These are phyloP conservation scores for Phytoseiulus persimilis DNA, from an alignment of 2,888 invertebrate species.

Conservation along the genomic window DNA sequence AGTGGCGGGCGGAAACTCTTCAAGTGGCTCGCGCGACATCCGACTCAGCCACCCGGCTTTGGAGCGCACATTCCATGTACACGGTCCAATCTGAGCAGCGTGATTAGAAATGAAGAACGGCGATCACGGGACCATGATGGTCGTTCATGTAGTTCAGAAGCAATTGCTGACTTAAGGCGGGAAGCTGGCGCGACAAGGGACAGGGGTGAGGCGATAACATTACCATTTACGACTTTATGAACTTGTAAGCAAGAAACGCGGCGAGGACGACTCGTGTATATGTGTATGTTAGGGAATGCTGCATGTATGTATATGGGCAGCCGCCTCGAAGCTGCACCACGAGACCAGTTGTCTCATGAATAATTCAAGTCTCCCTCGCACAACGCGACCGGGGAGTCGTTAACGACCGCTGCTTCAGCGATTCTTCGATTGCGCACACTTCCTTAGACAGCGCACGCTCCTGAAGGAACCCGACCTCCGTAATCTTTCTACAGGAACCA, in stretches of 20 bases:
- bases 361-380: background rate
- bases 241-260: conserved; percentile 27
- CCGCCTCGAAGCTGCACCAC: background rate
- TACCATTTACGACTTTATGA: conserved; percentile 36
- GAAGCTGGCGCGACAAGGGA: background rate
- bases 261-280: conserved; percentile 6
- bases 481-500: background rate
- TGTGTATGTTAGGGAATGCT: background rate
- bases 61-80: too few species aligned
- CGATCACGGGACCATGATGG: background rate
- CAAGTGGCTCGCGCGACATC: too few species aligned
- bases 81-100: too few species aligned
- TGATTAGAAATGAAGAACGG: background rate
- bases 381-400: background rate
- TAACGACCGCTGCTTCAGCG: conserved; percentile 5
- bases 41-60: too few species aligned
- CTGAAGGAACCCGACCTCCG: background rate
- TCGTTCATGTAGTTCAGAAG: background rate
- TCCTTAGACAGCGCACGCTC: background rate
- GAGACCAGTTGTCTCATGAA: background rate
- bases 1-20: too few species aligned
- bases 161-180: background rate
- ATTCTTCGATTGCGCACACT: background rate
- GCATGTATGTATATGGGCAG: background rate
- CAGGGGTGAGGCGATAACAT: background rate